Base-by-base conservation (phyloP, 2,113 vertebrate genomes). In the Gnathonemus longibarbis region DNA sequence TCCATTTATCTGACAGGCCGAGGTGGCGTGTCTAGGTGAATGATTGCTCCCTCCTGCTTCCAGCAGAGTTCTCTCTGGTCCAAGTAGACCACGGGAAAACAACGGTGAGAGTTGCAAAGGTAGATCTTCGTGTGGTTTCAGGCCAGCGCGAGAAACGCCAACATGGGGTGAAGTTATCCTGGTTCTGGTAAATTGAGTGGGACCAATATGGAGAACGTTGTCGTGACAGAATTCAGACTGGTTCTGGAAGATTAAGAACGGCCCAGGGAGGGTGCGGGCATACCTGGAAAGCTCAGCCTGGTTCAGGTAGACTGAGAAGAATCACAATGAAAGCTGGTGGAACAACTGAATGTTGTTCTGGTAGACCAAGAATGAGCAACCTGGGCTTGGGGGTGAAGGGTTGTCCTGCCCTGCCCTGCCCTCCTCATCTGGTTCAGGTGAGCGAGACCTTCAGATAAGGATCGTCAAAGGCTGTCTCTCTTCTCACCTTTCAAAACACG, bases 271-370 rank as follows among this genome's bases (percentile, higher is more conserved):
- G 3, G 86, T 87, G 27, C n/a, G 11, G 31, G 50, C 5, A 35
- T 31, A 45, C 3, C 27, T 62, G 53, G 56, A n/a, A 17, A 45
- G 42, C 35, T 52, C 48, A 46, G 80, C 42, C 13, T 39, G 10
- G 53, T 89, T 77, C 42, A n/a, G 77, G 90, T 86, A 74, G 80
- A 91, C 62, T 90, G 80, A 70, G 77, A 86, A 89, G 46, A 66
- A 58, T 19, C 88, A 89, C 49, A 88, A n/a, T n/a, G 31, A 58
- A 39, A 8, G 27, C 8, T 58, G n/a, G 31, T 56, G 86, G 86
- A 58, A 88, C 31, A 66, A 39, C 53, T 45, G 19, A 39, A 6
- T 45, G 52, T 66, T 31, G 52, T 66, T 88, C 52, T 2, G 42
- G 53, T 45, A 62, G 31, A 35, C n/a, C 52, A 21, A 56, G 52